A percentile compares a stretch with the other conserved stretches of the same genome.
These are phyloP conservation scores for Prunella strophiata DNA, from an alignment of 2,797 vertebrate genomes.

Conservation along the genomic window DNA sequence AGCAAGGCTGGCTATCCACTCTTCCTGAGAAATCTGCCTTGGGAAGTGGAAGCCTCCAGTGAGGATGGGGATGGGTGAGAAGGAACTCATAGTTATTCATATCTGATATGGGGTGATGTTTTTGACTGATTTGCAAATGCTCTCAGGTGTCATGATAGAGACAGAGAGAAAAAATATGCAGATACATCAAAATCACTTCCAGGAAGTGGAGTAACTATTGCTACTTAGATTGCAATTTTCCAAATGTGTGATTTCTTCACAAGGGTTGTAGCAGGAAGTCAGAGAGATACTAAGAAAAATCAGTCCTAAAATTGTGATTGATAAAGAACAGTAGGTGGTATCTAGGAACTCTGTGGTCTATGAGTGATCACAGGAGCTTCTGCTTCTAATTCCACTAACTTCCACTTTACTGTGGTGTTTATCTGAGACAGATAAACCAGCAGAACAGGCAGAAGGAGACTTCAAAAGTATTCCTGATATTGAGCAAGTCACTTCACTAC, in stretches of 20 bases:
- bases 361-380: neutral
- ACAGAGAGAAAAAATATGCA: neutral
- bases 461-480: neutral
- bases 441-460: neutral
- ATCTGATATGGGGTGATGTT: conserved; percentile 37
- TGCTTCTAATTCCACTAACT: neutral
- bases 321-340: neutral
- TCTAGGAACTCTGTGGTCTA: neutral
- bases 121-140: conserved; percentile 33
- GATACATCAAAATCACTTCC: conserved; percentile 9
- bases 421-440: neutral
- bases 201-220: neutral
- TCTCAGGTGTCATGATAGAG: neutral
- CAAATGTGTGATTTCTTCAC: neutral
- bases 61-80: neutral
- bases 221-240: neutral
- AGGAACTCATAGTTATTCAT: neutral
- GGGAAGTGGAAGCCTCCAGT: neutral
- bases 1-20: neutral
- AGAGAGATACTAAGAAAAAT: neutral
- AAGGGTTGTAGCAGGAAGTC: neutral
- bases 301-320: neutral
- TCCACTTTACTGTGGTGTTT: neutral
- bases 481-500: neutral
- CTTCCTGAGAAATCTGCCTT: neutral